Evolutionary conservation across 2,797 vertebrate genomes (phyloP).

Genomic region (Takifugu ocellatus): DNA sequence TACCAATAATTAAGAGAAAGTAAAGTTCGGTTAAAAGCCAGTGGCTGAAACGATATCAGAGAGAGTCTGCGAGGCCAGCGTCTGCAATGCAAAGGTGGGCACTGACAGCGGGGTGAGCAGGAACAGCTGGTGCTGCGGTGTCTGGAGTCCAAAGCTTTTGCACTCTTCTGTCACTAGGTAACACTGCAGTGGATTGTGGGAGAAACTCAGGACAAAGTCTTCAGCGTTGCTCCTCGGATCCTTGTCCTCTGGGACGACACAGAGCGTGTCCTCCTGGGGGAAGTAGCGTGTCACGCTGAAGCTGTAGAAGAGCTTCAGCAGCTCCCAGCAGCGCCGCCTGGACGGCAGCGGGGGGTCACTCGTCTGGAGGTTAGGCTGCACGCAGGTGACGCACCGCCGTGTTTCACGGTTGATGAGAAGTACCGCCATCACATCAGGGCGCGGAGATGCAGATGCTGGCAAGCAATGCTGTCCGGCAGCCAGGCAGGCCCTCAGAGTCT

Average conservation of each 20-base stretch:
- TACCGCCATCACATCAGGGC: constrained; percentile 78
- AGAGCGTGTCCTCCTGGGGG: constrained; percentile 57
- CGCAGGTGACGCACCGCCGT: constrained; percentile 77
- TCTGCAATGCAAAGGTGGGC: constrained; percentile 80
- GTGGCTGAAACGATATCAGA: constrained; percentile 64
- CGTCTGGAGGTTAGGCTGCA: constrained; percentile 32
- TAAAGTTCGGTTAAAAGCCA: constrained; percentile 58
- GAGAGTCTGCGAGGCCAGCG: constrained; percentile 80
- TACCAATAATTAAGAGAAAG: not conserved
- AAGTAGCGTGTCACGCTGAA: constrained; percentile 81
- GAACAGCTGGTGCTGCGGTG: constrained; percentile 80
- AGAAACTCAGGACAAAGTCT: constrained; percentile 69
- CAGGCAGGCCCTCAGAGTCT: constrained; percentile 77
- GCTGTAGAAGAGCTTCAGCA: constrained; percentile 82
- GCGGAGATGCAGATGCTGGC: constrained; percentile 65
- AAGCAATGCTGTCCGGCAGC: constrained; percentile 71
- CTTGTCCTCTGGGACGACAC: constrained; percentile 42
- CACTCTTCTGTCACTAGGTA: constrained; percentile 81
- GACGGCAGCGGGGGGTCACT: constrained; percentile 43
- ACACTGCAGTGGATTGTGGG: constrained; percentile 80
- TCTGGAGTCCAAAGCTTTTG: constrained; percentile 80
- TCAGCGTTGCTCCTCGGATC: constrained; percentile 46
- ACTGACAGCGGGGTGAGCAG: constrained; percentile 76
- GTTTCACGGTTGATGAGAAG: constrained; percentile 84
- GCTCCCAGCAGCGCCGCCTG: constrained; percentile 70